phyloP scores from a whole-genome alignment of 2,888 invertebrate species.

The Syritta pipiens region DNA sequence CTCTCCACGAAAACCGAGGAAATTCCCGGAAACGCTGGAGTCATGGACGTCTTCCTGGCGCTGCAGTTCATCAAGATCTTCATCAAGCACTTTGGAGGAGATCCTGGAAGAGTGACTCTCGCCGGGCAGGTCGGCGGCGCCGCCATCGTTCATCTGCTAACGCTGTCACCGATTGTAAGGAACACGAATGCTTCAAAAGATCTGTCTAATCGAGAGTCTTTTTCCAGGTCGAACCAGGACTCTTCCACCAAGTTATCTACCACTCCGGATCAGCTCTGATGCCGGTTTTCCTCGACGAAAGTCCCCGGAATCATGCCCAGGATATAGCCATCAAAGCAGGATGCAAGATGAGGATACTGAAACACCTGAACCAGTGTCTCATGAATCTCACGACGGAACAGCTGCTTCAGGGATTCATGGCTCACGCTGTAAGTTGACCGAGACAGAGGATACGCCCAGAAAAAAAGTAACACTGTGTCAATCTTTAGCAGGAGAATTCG shows the following conservation, averaged over 20 bases:
- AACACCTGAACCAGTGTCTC: conserved; percentile 75
- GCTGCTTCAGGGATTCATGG: conserved; percentile 74
- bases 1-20: conserved; percentile 80
- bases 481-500: conserved; percentile 73
- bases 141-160: conserved; percentile 79
- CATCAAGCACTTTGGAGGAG: conserved; percentile 81
- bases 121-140: conserved; percentile 82
- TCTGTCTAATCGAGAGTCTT: neutral
- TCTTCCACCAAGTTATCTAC: conserved; percentile 80
- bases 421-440: conserved; percentile 73
- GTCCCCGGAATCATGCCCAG: conserved; percentile 78
- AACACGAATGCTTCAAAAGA: too few relatives aligned
- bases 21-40: conserved; percentile 81
- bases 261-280: conserved; percentile 81
- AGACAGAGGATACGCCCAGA: neutral
- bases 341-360: conserved; percentile 74
- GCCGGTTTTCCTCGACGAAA: conserved; percentile 80
- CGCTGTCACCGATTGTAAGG: conserved; percentile 78
- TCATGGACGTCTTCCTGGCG: conserved; percentile 80
- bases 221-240: conserved; percentile 74
- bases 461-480: neutral
- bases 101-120: conserved; percentile 79
- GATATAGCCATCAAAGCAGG: conserved; percentile 76
- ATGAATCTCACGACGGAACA: conserved; percentile 74
- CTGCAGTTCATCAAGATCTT: conserved; percentile 80